Evolutionary conservation across 2,888 invertebrate genomes (phyloP).

Genomic region (Acheta domesticus): DNA sequence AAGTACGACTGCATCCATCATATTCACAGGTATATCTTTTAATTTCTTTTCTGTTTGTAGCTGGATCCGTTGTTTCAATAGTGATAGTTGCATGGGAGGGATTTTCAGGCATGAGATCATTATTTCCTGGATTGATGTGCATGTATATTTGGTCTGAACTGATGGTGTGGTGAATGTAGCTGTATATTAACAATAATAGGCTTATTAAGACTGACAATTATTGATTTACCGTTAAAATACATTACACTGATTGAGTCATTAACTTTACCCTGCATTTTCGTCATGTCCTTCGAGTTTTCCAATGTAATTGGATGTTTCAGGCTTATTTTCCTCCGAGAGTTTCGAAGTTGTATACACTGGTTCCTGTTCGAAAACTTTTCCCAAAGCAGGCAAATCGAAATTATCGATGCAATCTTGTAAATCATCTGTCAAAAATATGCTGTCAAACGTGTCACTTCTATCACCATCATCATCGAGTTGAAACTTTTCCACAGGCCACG

Average conservation of each 20-base stretch:
- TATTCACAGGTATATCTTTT: slow-evolving; percentile 83
- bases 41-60: slow-evolving; percentile 56
- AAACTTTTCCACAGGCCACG: slow-evolving; percentile 27
- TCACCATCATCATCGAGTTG: slow-evolving; percentile 24
- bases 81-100: slow-evolving; percentile 66
- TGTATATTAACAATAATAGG: slow-evolving; percentile 45
- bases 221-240: background rate
- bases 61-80: slow-evolving; percentile 61
- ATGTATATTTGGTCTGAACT: slow-evolving; percentile 67
- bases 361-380: slow-evolving; percentile 52
- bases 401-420: slow-evolving; percentile 55
- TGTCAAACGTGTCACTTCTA: slow-evolving; percentile 42
- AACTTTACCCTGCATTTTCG: slow-evolving; percentile 52
- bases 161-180: slow-evolving; percentile 66
- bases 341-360: slow-evolving; percentile 47
- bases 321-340: slow-evolving; percentile 43
- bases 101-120: slow-evolving; percentile 61
- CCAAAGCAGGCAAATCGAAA: slow-evolving; percentile 50
- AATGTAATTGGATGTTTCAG: slow-evolving; percentile 42
- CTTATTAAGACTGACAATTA: background rate
- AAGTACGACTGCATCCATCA: slow-evolving; percentile 81
- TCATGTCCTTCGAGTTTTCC: slow-evolving; percentile 47
- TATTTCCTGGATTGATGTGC: slow-evolving; percentile 65
- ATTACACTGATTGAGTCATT: slow-evolving; percentile 34
- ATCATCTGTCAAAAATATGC: slow-evolving; percentile 53